A percentile compares a stretch with the other conserved stretches of the same genome.
Conservation (phyloP, 2,113 vertebrate species). For the Phocoena phocoena region DNA sequence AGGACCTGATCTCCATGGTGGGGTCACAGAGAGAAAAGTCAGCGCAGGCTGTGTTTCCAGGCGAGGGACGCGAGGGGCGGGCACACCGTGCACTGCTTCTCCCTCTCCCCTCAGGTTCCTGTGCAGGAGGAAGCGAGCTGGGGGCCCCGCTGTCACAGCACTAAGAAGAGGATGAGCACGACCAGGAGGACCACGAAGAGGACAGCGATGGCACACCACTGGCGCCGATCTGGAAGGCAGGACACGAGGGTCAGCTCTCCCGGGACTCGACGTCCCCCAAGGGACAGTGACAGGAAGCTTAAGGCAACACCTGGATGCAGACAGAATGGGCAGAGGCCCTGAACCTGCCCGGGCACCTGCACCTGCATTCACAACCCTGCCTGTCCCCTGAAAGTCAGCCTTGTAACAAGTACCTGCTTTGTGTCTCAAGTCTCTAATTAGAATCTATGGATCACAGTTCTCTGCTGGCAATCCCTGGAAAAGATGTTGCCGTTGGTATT, state of each 20-base stretch:
- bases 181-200: conserved; percentile 92
- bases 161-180: conserved; percentile 92
- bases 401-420: fast-evolving
- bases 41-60: conserved; percentile 18
- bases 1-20: not conserved
- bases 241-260: conserved; percentile 32
- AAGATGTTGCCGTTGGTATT: not conserved
- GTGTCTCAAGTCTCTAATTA: not conserved
- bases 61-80: conserved; percentile 44
- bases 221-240: conserved; percentile 92
- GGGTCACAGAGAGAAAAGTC: conserved; percentile 51
- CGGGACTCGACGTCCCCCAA: fast-evolving
- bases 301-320: not conserved
- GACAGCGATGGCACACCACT: conserved; percentile 97
- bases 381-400: not conserved
- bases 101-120: not conserved
- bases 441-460: not conserved
- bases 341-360: not conserved
- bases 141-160: conserved; percentile 86
- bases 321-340: not conserved
- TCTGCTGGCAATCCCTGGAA: not conserved
- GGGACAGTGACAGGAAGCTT: no score
- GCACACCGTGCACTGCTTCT: conserved; percentile 41
- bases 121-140: not conserved
- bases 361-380: not conserved